Evolutionary conservation across 1,140 invertebrate species (phyloP).

Genomic region (Amphibalanus amphitrite): DNA sequence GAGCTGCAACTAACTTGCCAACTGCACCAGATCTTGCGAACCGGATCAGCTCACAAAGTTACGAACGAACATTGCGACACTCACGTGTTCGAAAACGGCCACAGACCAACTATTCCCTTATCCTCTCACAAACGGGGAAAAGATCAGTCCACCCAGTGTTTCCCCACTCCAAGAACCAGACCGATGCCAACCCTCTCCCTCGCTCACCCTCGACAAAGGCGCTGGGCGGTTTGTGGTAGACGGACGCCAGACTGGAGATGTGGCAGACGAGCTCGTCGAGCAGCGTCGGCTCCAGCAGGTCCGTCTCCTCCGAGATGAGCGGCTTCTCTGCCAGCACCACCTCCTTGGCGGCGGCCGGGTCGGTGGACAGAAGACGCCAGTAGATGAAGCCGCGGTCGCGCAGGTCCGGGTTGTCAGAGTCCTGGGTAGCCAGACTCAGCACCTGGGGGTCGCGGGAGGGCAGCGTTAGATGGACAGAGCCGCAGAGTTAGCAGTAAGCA

Average conservation of each 20-base stretch:
- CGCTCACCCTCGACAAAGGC: conserved; percentile 87
- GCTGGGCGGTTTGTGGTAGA: conserved; percentile 98
- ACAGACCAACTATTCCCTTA: too few species aligned
- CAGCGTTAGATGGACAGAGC: too few species aligned
- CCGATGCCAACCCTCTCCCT: too few species aligned
- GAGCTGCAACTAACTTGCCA: too few species aligned
- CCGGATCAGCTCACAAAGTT: too few species aligned
- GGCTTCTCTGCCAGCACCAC: conserved; percentile 99
- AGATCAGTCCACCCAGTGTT: too few species aligned
- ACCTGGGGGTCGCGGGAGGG: conserved; percentile 8
- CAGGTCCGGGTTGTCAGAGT: conserved; percentile 98
- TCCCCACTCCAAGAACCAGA: too few species aligned
- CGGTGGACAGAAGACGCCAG: conserved; percentile 94
- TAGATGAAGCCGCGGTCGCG: conserved; percentile 99
- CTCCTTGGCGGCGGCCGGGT: conserved; percentile 96
- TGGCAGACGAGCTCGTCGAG: conserved; percentile 98
- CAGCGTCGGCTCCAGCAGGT: conserved; percentile 91
- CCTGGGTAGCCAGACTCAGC: conserved; percentile 42
- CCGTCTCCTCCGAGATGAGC: conserved; percentile 97
- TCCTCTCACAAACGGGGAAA: too few species aligned
- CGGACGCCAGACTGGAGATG: conserved; percentile 93
- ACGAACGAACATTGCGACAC: too few species aligned
- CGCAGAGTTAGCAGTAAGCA: too few species aligned
- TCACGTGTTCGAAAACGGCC: too few species aligned
- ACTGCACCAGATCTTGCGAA: too few species aligned